These are phyloP conservation scores for Ranitomeya variabilis DNA, from an alignment of 2,113 vertebrate species.

Conservation along the genomic window DNA sequence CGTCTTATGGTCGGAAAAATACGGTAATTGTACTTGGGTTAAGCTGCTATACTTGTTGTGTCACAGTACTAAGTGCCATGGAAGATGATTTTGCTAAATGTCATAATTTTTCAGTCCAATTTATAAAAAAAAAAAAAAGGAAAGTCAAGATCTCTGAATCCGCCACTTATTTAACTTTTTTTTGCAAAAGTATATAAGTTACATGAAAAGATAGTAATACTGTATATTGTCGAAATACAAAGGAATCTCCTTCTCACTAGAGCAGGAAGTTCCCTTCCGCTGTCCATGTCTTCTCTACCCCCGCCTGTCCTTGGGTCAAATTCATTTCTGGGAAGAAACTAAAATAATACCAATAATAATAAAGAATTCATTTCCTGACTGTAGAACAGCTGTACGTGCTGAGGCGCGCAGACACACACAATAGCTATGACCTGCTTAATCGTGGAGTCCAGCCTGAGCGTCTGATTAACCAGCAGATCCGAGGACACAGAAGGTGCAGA, in stretches of 20 bases:
- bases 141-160: no score
- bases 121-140: no score
- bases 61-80: neutral
- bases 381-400: constrained; percentile 51
- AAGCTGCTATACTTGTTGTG: no score
- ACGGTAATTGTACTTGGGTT: neutral
- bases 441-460: neutral
- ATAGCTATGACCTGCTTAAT: neutral
- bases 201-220: no score
- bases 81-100: no score
- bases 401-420: constrained; percentile 48
- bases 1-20: no score
- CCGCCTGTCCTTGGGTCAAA: constrained; percentile 52
- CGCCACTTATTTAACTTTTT: no score
- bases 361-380: constrained; percentile 58
- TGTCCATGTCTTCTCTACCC: constrained; percentile 34
- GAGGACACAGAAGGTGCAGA: neutral
- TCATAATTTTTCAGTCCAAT: no score
- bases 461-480: neutral
- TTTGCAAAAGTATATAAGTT: no score
- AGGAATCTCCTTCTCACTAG: constrained; percentile 29
- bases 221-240: neutral
- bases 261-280: constrained; percentile 55
- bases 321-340: constrained; percentile 59
- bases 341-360: constrained; percentile 59